A percentile compares a stretch with the other conserved stretches of the same genome.
Conservation (phyloP, 1,140 invertebrate genomes). For the Thaumetopoea pityocampa region DNA sequence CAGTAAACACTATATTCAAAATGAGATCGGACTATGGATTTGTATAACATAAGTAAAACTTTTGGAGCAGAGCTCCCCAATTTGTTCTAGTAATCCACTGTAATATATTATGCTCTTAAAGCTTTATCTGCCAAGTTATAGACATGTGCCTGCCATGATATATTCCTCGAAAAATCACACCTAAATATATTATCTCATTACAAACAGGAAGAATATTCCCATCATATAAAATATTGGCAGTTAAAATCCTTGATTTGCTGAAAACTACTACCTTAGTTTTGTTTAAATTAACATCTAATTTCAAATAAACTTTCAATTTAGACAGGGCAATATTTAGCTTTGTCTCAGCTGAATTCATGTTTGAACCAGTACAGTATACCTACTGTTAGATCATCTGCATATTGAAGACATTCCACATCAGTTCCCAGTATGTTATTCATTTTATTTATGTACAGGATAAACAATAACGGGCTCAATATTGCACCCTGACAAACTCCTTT, state of each 20-base stretch:
- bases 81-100: constrained; percentile 12
- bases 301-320: constrained; percentile 6
- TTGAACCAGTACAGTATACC: constrained; percentile 8
- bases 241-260: not conserved
- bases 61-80: constrained; percentile 21
- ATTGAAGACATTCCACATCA: constrained; percentile 24
- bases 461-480: constrained; percentile 21
- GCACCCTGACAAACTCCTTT: constrained; percentile 22
- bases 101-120: constrained; percentile 19
- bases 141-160: constrained; percentile 17
- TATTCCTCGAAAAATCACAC: constrained; percentile 20
- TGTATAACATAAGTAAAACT: constrained; percentile 19
- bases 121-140: constrained; percentile 8
- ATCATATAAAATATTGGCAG: constrained; percentile 1
- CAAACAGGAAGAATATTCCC: not conserved
- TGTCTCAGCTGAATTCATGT: not conserved
- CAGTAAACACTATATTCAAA: constrained; percentile 25
- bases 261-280: constrained; percentile 18
- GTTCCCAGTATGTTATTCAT: constrained; percentile 17
- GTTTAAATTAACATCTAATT: constrained; percentile 6
- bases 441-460: constrained; percentile 21
- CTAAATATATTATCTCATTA: constrained; percentile 14
- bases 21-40: constrained; percentile 17
- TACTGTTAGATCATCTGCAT: too few species aligned
- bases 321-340: constrained; percentile 7